Evolutionary conservation across 2,888 invertebrate species (phyloP).

Genomic region (Balanococcus diminutus): DNA sequence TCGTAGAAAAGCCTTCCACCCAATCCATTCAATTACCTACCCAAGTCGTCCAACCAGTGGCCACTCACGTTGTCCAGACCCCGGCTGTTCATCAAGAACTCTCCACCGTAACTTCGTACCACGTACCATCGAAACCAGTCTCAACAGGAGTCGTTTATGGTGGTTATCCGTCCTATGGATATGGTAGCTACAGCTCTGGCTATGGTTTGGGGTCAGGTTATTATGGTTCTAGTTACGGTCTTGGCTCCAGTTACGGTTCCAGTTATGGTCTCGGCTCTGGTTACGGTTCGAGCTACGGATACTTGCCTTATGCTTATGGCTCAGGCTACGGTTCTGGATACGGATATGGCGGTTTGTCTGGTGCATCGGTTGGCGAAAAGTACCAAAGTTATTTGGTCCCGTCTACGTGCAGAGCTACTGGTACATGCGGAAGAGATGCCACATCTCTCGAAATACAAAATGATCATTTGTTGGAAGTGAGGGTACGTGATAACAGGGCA

Average conservation of each 20-base stretch:
- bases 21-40: slow-evolving; percentile 50
- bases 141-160: not conserved
- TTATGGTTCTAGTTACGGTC: not conserved
- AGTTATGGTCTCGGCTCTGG: not conserved
- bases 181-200: not conserved
- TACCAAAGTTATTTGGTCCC: not conserved
- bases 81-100: slow-evolving; percentile 45
- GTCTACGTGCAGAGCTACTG: not conserved
- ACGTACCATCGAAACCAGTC: not conserved
- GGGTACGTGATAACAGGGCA: too few relatives aligned
- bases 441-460: too few relatives aligned
- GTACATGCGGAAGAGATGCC: not conserved
- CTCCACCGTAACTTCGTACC: not conserved
- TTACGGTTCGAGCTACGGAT: not conserved
- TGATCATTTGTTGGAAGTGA: too few relatives aligned
- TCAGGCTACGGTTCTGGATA: not conserved
- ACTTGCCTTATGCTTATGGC: not conserved
- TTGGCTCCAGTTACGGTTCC: not conserved
- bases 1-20: slow-evolving; percentile 36
- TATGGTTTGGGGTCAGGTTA: not conserved
- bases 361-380: not conserved
- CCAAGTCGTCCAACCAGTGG: slow-evolving; percentile 48
- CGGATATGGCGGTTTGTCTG: not conserved
- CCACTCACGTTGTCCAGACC: not conserved
- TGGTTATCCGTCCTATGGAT: not conserved